phyloP scores from a whole-genome alignment of 2,113 vertebrate species.

The Dolichallabes microphthalmus region DNA sequence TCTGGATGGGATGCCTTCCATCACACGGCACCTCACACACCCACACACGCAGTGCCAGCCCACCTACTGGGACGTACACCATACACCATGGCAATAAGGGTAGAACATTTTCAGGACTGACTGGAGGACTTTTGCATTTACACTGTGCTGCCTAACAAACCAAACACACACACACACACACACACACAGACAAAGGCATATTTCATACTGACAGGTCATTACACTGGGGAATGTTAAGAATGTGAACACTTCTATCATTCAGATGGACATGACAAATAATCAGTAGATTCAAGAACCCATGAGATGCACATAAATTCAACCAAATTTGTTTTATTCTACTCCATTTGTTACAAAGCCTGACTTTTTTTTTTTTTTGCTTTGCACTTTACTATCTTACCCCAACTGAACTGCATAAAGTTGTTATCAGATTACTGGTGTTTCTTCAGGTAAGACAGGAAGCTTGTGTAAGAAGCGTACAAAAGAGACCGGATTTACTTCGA shows the following conservation, averaged over 20 bases:
- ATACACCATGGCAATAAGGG: background rate
- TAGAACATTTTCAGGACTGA: background rate
- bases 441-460: slow-evolving; percentile 9
- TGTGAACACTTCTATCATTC: slow-evolving; percentile 8
- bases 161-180: slow-evolving; percentile 3
- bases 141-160: background rate
- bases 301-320: background rate
- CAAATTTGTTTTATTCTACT: background rate
- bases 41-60: background rate
- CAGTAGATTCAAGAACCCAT: background rate
- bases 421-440: slow-evolving; percentile 5
- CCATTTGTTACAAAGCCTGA: background rate
- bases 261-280: background rate
- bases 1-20: background rate
- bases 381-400: background rate
- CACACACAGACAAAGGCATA: slow-evolving; percentile 8
- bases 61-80: background rate
- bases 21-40: background rate
- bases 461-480: background rate
- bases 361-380: background rate
- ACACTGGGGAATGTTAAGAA: slow-evolving; percentile 20
- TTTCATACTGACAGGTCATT: slow-evolving; percentile 12
- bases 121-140: background rate
- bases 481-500: background rate
- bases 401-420: background rate